Percentiles rank a stretch among this genome's conserved stretches.
phyloP scores from a whole-genome alignment of 2,113 vertebrate genomes.

The Ariopsis seemanni region DNA sequence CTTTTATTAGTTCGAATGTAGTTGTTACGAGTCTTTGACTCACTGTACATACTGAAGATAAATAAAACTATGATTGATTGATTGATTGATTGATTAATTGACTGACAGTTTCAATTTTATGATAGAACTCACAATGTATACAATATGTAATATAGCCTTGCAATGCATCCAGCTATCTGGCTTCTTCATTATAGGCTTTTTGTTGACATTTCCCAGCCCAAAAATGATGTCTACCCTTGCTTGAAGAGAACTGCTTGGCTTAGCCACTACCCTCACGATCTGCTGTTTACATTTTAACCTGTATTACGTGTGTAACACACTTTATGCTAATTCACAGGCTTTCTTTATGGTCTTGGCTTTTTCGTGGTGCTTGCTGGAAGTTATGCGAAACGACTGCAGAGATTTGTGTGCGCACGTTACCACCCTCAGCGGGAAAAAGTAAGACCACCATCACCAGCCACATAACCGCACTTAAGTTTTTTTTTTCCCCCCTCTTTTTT shows the following conservation, averaged over 20 bases:
- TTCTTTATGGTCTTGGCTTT: conserved; percentile 76
- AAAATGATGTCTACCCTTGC: too few relatives aligned
- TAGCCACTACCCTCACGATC: too few relatives aligned
- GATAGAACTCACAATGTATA: neutral
- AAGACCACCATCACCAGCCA: conserved; percentile 13
- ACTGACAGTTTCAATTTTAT: neutral
- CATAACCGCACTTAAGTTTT: neutral
- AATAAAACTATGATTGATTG: too few relatives aligned
- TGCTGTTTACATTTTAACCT: neutral
- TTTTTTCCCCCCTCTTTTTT: neutral
- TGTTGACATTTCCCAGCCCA: neutral
- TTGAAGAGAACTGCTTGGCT: neutral
- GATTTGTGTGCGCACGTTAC: conserved; percentile 75
- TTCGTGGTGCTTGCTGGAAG: conserved; percentile 70
- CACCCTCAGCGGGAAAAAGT: conserved; percentile 81
- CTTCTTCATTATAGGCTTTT: neutral
- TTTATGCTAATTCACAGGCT: conserved; percentile 66
- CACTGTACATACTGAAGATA: too few relatives aligned
- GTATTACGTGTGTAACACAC: neutral
- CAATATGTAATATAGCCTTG: neutral
- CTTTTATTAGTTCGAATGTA: too few relatives aligned
- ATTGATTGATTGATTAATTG: too few relatives aligned
- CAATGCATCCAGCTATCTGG: neutral
- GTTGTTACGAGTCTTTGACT: too few relatives aligned
- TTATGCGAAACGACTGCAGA: conserved; percentile 72